Evolutionary conservation across 2,113 vertebrate genomes (phyloP).

Genomic region (Raja brachyura): DNA sequence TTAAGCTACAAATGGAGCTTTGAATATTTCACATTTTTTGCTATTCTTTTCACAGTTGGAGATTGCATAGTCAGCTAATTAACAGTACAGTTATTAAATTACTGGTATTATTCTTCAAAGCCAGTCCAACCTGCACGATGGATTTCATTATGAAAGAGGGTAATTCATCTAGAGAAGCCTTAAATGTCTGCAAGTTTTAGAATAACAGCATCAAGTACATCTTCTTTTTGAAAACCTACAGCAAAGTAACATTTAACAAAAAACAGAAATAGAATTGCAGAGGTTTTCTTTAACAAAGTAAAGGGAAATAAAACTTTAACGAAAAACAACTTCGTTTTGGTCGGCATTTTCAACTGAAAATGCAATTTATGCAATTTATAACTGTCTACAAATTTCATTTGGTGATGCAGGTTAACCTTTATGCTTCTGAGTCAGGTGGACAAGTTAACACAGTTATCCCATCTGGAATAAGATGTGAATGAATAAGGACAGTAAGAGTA

Average conservation of each 20-base stretch:
- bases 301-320: background rate
- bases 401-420: background rate
- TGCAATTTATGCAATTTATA: background rate
- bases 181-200: background rate
- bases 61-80: background rate
- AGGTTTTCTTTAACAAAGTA: background rate
- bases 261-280: background rate
- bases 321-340: background rate
- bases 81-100: background rate
- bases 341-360: slow-evolving; percentile 16
- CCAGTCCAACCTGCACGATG: background rate
- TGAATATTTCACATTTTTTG: background rate
- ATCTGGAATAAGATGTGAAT: background rate
- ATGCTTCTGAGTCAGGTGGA: background rate
- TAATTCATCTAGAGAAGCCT: background rate
- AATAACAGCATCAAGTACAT: background rate
- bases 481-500: background rate
- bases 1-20: background rate
- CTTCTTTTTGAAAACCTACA: background rate
- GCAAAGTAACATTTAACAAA: background rate
- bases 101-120: background rate
- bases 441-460: background rate
- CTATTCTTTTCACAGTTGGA: background rate
- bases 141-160: background rate
- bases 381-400: background rate